A percentile compares a stretch with the other conserved stretches of the same genome.
These are phyloP conservation scores for Palaemon carinicauda DNA, from an alignment of 1,140 invertebrate species.

Conservation along the genomic window DNA sequence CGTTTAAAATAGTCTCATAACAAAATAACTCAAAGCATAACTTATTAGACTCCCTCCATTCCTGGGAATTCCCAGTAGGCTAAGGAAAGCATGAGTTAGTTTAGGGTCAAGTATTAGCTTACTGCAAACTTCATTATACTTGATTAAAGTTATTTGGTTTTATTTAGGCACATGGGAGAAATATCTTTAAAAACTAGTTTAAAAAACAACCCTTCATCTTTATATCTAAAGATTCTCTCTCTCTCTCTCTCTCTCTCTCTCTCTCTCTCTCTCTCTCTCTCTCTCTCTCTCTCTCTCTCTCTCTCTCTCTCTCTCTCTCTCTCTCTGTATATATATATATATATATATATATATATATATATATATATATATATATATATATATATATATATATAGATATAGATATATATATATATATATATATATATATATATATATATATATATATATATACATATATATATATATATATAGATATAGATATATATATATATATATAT, in stretches of 20 bases:
- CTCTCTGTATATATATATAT: not conserved
- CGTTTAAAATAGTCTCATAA: too few relatives aligned
- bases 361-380: not conserved
- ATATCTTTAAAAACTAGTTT: too few relatives aligned
- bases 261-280: not conserved
- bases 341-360: conserved; percentile 2
- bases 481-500: not conserved
- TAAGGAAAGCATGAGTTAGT: too few relatives aligned
- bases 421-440: not conserved
- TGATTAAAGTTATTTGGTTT: too few relatives aligned
- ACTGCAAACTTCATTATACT: too few relatives aligned
- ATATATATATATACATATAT: not conserved
- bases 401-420: not conserved
- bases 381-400: not conserved
- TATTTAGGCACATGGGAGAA: too few relatives aligned
- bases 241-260: not conserved
- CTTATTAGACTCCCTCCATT: too few relatives aligned
- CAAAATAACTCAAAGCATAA: too few relatives aligned
- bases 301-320: too few relatives aligned
- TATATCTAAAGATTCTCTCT: not conserved
- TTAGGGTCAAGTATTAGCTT: too few relatives aligned
- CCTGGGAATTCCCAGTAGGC: too few relatives aligned
- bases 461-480: not conserved
- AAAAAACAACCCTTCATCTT: too few relatives aligned
- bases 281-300: not conserved